Conservation (phyloP, 2,797 vertebrate genomes). For the Kryptolebias ocellatus region DNA sequence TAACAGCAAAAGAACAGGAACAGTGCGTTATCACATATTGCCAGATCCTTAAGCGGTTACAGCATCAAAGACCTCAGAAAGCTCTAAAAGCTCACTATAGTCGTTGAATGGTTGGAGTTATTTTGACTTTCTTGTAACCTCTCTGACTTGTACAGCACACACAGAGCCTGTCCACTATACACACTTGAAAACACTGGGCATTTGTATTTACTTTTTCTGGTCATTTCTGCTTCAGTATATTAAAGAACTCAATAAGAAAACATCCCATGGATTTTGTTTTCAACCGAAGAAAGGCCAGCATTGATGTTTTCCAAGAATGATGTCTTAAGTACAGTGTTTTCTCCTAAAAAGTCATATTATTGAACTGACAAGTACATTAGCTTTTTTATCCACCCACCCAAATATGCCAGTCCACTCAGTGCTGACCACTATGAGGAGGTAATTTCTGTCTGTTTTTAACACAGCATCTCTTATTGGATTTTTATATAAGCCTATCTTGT, state of each 20-base stretch:
- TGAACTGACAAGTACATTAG: conserved; percentile 3
- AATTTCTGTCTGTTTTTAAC: conserved; percentile 38
- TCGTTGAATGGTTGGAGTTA: conserved; percentile 65
- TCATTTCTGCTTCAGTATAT: background rate
- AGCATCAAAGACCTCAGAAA: conserved; percentile 46
- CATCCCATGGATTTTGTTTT: background rate
- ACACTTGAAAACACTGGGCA: conserved; percentile 27
- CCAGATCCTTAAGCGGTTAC: conserved; percentile 68
- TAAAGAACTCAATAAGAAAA: conserved; percentile 5
- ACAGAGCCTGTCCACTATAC: conserved; percentile 33
- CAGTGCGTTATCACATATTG: conserved; percentile 59
- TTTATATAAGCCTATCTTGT: conserved; percentile 1
- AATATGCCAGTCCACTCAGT: conserved; percentile 11
- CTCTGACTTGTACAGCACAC: conserved; percentile 37
- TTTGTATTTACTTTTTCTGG: conserved; percentile 20
- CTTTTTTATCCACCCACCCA: conserved; percentile 5
- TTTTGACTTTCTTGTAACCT: conserved; percentile 58
- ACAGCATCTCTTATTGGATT: conserved; percentile 54
- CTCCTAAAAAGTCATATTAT: background rate
- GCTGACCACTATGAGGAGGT: conserved; percentile 40
- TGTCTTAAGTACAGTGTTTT: background rate
- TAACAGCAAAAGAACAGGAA: conserved; percentile 42
- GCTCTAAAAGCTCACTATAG: conserved; percentile 45
- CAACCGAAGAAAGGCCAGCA: background rate
- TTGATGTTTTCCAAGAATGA: background rate